Evolutionary conservation across 2,797 vertebrate genomes (phyloP).

Genomic region (Myoxocephalus aenaeus): DNA sequence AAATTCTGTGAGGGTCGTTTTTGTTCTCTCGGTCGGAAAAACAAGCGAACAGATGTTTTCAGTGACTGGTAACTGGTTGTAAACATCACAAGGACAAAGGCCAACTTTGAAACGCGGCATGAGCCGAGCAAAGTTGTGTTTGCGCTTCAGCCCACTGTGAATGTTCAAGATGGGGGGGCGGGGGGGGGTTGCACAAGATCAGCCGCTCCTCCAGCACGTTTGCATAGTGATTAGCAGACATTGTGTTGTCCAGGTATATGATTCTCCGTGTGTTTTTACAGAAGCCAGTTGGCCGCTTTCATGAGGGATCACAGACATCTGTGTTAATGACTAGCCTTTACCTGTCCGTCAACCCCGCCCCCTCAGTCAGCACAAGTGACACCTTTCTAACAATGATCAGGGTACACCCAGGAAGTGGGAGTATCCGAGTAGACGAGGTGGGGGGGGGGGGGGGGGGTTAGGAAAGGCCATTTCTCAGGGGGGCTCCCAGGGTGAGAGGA

Average conservation of each 20-base stretch:
- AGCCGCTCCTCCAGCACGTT: conserved; percentile 54
- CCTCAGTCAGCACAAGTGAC: conserved; percentile 34
- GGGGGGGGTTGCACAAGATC: conserved; percentile 1
- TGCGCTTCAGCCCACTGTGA: conserved; percentile 4
- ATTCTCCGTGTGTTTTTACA: conserved; percentile 31
- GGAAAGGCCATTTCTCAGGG: conserved; percentile 11
- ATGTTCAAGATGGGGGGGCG: neutral
- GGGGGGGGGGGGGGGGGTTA: neutral
- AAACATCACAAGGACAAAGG: conserved; percentile 35
- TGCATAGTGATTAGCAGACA: conserved; percentile 49
- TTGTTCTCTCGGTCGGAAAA: conserved; percentile 58
- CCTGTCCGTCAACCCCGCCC: conserved; percentile 29
- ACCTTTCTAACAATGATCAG: conserved; percentile 55
- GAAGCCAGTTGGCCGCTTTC: conserved; percentile 20
- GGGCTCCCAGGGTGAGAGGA: conserved; percentile 56
- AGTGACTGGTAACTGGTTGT: conserved; percentile 28
- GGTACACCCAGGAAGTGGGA: conserved; percentile 60
- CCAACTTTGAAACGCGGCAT: conserved; percentile 25
- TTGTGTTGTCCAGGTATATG: conserved; percentile 24
- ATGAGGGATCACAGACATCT: conserved; percentile 38
- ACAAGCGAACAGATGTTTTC: conserved; percentile 64
- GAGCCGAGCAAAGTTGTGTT: conserved; percentile 9
- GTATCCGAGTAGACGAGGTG: conserved; percentile 16
- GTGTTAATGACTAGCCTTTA: conserved; percentile 42
- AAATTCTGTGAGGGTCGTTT: conserved; percentile 55